Percentiles rank a stretch among this genome's conserved stretches.
phyloP scores from a whole-genome alignment of 2,888 invertebrate species.

The Bellardia pandia region DNA sequence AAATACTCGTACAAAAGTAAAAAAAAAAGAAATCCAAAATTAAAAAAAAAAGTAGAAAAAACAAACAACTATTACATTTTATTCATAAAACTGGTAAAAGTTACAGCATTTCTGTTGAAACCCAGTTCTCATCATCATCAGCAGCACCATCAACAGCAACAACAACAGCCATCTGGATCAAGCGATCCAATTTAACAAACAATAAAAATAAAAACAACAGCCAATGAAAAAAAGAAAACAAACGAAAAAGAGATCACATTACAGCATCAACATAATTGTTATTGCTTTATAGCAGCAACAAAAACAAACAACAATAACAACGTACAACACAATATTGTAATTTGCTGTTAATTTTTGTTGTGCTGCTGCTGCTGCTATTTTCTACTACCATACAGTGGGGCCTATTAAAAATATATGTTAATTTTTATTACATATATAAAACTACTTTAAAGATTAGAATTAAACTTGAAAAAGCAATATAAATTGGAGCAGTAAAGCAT shows the following conservation, averaged over 20 bases:
- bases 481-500: too few species aligned
- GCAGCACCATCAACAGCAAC: not conserved
- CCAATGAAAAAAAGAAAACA: slow-evolving; percentile 11
- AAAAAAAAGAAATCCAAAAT: slow-evolving; percentile 26
- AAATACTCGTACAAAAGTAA: not conserved
- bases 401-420: not conserved
- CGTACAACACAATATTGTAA: slow-evolving; percentile 4
- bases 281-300: slow-evolving; percentile 48
- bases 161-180: slow-evolving; percentile 49
- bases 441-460: too few species aligned
- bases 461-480: too few species aligned
- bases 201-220: slow-evolving; percentile 15
- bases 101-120: slow-evolving; percentile 50
- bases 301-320: not conserved
- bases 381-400: not conserved
- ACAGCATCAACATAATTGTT: slow-evolving; percentile 69
- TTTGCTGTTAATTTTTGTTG: slow-evolving; percentile 6
- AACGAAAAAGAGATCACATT: slow-evolving; percentile 49
- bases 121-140: slow-evolving; percentile 46
- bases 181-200: slow-evolving; percentile 57
- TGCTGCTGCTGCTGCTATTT: not conserved
- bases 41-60: slow-evolving; percentile 30
- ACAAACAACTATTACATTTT: slow-evolving; percentile 49
- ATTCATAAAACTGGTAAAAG: slow-evolving; percentile 50
- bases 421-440: too few species aligned